Base-by-base conservation (phyloP, 2,113 vertebrate genomes). In the chimpanzee (Pan troglodytes) region DNA sequence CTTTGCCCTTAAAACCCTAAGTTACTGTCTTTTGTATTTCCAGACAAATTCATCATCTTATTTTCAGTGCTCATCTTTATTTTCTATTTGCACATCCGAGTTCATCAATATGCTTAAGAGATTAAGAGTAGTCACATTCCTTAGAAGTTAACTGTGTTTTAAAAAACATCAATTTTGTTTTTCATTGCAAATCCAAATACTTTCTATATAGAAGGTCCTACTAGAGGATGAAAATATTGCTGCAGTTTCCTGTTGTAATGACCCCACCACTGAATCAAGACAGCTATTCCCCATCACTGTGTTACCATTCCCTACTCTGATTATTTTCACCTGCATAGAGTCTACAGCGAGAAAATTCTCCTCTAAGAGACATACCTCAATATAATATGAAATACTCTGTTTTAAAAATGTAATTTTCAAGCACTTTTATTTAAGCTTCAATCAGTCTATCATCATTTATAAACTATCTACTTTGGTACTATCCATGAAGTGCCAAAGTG, bases 381-480 rank as follows among this genome's bases (percentile, higher is more conserved):
- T 32, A 92, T 94, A 87, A 81, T 94, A 96, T 67, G 85, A 96
- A 97, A 83, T 61, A 90, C 17, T 93, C 18, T 67, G 35, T 91
- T 52, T 94, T 97, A 68, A 97, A 93, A 94, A 89, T 88, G 38
- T 76, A 75, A 96, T 2, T 64, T 95, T 50, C 73, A 90, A 94
- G 97, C 79, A 11, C 1, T 97, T 97, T 96, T 72, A 94, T 14
- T 3, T 90, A 96, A 90, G 82, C 93, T 98, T 97, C 88, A 85
- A 95, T 95, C 84, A 95, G 86, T 88, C 43, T 98, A 84, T 93
- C 87, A 96, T 93, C 25, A 40, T 96, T 97, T 97, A 45, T 59
- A 97, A 97, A 92, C 38, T 84, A 82, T 82, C 82, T 79, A 14
- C 97, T 86, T 94, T 50, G 93, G 73, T 78, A 57, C 59, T 91